A percentile compares a stretch with the other conserved stretches of the same genome.
phyloP scores from a whole-genome alignment of 1,140 invertebrate species.

The Neoseiulus cucumeris region DNA sequence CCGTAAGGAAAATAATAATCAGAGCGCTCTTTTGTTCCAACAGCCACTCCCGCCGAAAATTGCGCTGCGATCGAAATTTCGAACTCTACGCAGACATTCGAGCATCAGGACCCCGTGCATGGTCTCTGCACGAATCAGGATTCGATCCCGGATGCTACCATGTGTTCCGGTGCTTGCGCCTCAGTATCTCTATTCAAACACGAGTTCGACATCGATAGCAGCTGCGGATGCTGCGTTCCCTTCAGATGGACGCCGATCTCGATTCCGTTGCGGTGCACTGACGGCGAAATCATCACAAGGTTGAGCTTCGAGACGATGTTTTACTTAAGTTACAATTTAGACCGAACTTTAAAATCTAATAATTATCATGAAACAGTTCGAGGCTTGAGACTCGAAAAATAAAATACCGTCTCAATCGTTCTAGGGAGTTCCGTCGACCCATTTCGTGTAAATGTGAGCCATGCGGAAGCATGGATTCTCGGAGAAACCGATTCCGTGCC shows the following conservation, averaged over 20 bases:
- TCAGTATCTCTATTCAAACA: neutral
- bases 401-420: neutral
- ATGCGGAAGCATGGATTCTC: neutral
- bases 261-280: neutral
- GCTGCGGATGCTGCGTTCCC: neutral
- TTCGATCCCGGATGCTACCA: neutral
- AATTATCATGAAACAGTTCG: neutral
- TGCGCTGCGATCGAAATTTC: neutral
- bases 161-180: neutral
- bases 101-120: neutral
- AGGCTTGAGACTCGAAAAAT: neutral
- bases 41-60: neutral
- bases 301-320: neutral
- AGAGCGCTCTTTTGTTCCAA: neutral
- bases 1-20: neutral
- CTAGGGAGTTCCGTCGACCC: neutral
- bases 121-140: neutral
- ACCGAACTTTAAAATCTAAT: neutral
- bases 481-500: too few species aligned
- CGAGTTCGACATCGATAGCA: neutral
- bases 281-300: neutral
- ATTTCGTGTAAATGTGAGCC: neutral
- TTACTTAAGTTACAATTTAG: too few species aligned
- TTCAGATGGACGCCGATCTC: neutral
- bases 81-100: neutral